These are phyloP conservation scores for Athalia rosae DNA, from an alignment of 2,888 invertebrate species.

Conservation along the genomic window DNA sequence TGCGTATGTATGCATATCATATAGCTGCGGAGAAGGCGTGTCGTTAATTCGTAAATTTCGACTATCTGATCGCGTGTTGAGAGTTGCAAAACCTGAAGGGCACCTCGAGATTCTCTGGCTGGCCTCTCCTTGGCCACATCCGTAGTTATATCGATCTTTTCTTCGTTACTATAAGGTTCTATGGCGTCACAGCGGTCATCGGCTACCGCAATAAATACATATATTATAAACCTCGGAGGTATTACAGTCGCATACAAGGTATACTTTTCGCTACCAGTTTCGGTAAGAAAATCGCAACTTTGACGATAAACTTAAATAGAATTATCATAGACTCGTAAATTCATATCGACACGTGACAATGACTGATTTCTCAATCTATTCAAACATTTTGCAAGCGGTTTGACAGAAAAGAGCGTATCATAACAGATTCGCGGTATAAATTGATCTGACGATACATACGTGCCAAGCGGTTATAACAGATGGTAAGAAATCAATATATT, in stretches of 20 bases:
- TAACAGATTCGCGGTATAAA: conserved; percentile 18
- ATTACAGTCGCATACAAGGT: no score
- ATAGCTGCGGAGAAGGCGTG: no score
- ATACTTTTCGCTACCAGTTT: no score
- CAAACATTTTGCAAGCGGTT: no score
- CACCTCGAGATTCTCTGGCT: conserved; percentile 8
- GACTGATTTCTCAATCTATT: no score
- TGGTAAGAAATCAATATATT: conserved; percentile 3
- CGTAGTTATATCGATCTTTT: conserved; percentile 42
- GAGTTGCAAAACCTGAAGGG: no score
- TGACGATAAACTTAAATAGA: no score
- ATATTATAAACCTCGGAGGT: background rate
- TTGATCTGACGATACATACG: conserved; percentile 11
- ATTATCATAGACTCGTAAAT: no score
- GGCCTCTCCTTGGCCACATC: conserved; percentile 32
- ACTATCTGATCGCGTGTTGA: background rate
- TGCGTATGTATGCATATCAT: no score
- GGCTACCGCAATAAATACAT: background rate
- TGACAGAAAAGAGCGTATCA: background rate
- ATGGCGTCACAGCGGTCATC: conserved; percentile 33
- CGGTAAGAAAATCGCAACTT: no score
- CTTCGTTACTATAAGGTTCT: conserved; percentile 16
- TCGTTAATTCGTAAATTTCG: no score
- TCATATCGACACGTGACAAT: no score
- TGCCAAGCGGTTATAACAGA: background rate